Percentiles rank a stretch among this genome's conserved stretches.
phyloP scores from a whole-genome alignment of 2,888 invertebrate genomes.

The Lepidochrysops patricia region DNA sequence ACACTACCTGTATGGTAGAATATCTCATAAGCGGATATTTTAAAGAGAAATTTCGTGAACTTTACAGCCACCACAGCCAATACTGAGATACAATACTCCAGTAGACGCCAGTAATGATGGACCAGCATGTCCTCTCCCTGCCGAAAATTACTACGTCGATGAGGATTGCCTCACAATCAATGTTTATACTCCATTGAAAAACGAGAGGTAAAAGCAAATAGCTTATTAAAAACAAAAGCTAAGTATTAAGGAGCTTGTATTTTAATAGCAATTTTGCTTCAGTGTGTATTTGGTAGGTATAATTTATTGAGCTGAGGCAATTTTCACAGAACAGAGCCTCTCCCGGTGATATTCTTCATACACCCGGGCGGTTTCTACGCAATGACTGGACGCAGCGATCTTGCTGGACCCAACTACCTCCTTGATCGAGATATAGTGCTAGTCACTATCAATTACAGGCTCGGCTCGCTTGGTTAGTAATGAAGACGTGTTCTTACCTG shows the following conservation, averaged over 20 bases:
- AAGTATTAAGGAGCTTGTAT: neutral
- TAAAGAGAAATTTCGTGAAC: neutral
- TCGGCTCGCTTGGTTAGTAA: conserved; percentile 50
- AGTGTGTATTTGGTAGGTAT: too few species aligned
- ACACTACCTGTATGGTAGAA: neutral
- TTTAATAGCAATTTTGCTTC: too few species aligned
- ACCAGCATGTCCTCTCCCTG: conserved; percentile 70
- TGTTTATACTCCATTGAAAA: conserved; percentile 60
- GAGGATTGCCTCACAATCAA: conserved; percentile 80
- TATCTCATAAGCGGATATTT: too few species aligned
- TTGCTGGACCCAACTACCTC: conserved; percentile 72
- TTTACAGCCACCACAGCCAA: conserved; percentile 65
- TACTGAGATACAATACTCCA: conserved; percentile 61
- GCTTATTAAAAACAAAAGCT: neutral
- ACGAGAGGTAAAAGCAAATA: conserved; percentile 19
- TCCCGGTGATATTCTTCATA: conserved; percentile 76
- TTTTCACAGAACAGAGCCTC: conserved; percentile 25
- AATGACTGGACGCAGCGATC: conserved; percentile 66
- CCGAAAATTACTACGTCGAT: conserved; percentile 41
- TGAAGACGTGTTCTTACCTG: too few species aligned
- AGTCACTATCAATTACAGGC: conserved; percentile 75
- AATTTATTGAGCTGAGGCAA: too few species aligned
- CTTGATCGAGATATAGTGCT: conserved; percentile 76
- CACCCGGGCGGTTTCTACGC: conserved; percentile 77
- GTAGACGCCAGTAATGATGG: conserved; percentile 75